Evolutionary conservation across 1,140 invertebrate species (phyloP).

Genomic region (Lepidurus packardi): DNA sequence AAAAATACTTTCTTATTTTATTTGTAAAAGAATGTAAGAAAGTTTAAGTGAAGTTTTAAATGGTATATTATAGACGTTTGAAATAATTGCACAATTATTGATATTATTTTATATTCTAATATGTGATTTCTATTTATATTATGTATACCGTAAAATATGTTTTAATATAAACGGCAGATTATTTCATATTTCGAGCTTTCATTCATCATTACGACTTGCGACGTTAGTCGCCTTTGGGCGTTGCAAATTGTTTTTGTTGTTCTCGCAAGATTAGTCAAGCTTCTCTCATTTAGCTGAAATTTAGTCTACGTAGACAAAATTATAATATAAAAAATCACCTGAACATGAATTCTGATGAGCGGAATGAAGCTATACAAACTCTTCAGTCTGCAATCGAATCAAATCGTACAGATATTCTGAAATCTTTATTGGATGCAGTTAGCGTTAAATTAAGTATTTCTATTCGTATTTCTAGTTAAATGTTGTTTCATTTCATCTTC

Average conservation of each 20-base stretch:
- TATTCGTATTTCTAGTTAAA: neutral
- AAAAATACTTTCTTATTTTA: slow-evolving; percentile 25
- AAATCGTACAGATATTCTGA: slow-evolving; percentile 26
- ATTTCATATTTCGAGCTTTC: too few species aligned
- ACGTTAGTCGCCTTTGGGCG: too few species aligned
- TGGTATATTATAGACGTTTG: neutral
- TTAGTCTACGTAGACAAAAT: neutral
- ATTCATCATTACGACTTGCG: too few species aligned
- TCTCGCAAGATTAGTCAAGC: neutral
- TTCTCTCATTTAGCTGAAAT: neutral
- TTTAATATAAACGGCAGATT: too few species aligned
- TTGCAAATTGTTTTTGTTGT: too few species aligned
- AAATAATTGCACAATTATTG: slow-evolving; percentile 28
- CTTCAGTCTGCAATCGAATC: slow-evolving; percentile 27
- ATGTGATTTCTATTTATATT: too few species aligned
- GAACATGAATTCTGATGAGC: neutral
- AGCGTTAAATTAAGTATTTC: slow-evolving; percentile 26
- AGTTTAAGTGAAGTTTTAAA: neutral
- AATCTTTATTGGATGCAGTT: slow-evolving; percentile 30
- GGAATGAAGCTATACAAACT: slow-evolving; percentile 24
- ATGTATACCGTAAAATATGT: too few species aligned
- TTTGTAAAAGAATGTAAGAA: neutral
- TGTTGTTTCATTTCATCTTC: too few species aligned
- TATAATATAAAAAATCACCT: neutral
- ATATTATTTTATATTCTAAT: too few species aligned